A percentile compares a stretch with the other conserved stretches of the same genome.
Conservation (phyloP, 92 coral and sea anemone species). For the Epizoanthus scotinus region DNA sequence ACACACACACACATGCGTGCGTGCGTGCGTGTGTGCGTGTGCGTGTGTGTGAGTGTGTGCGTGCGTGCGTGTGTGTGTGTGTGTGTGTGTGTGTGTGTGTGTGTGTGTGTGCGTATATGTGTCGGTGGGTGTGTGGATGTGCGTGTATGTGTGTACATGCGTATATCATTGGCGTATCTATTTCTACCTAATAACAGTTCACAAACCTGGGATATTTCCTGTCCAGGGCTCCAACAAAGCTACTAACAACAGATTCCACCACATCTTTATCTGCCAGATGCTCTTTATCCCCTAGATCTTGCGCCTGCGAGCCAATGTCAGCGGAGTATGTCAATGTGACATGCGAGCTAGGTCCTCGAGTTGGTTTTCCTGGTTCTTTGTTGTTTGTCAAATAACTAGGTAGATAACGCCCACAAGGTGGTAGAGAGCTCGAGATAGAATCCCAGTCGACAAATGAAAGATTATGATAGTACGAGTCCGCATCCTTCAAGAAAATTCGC, state of each 20-base stretch:
- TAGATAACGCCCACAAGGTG: background rate
- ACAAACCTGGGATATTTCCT: slow-evolving; percentile 20
- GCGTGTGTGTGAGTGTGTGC: too few relatives aligned
- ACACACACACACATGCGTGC: too few relatives aligned
- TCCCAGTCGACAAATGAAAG: slow-evolving; percentile 31
- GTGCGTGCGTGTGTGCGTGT: too few relatives aligned
- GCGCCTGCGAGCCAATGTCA: slow-evolving; percentile 2
- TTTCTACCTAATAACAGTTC: too few relatives aligned
- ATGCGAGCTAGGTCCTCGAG: background rate
- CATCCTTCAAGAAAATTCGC: background rate
- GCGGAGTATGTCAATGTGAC: slow-evolving; percentile 18
- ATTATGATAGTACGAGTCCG: background rate
- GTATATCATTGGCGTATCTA: too few relatives aligned
- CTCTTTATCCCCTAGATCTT: background rate
- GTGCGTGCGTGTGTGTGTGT: too few relatives aligned
- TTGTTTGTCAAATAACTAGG: slow-evolving; percentile 26
- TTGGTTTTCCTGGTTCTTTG: slow-evolving; percentile 1
- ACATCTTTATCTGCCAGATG: slow-evolving; percentile 14
- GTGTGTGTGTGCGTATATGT: too few relatives aligned
- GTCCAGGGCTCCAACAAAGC: background rate
- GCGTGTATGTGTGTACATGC: too few relatives aligned
- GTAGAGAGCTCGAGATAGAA: background rate
- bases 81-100: too few relatives aligned
- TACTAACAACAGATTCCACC: slow-evolving; percentile 1
- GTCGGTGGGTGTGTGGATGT: too few relatives aligned